phyloP scores from a whole-genome alignment of 2,797 vertebrate species.

The Aldrovandia affinis region DNA sequence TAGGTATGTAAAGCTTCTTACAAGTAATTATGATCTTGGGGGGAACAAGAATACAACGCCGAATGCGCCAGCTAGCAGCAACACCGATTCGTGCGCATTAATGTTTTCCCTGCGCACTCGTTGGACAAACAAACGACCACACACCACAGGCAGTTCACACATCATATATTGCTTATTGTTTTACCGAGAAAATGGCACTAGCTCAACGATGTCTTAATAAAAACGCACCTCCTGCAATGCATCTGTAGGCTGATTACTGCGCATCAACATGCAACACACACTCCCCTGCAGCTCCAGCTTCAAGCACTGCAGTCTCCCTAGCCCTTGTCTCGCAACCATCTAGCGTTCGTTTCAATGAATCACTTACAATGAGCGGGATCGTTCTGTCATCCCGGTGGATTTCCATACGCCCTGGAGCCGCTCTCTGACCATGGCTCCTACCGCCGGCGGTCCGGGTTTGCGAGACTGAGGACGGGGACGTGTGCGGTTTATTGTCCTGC shows the following conservation, averaged over 20 bases:
- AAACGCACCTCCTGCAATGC: slow-evolving; percentile 31
- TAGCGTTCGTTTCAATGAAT: slow-evolving; percentile 4
- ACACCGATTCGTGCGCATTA: neutral
- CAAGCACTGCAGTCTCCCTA: slow-evolving; percentile 42
- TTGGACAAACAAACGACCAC: neutral
- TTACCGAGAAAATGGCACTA: neutral
- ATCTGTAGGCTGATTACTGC: slow-evolving; percentile 26
- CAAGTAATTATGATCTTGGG: slow-evolving; percentile 40
- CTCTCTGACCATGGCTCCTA: slow-evolving; percentile 71
- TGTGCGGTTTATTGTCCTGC: slow-evolving; percentile 93
- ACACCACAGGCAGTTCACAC: neutral
- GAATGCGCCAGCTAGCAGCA: neutral
- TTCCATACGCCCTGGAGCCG: slow-evolving; percentile 76
- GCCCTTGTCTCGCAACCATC: neutral
- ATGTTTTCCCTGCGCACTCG: neutral
- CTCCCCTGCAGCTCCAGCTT: slow-evolving; percentile 61
- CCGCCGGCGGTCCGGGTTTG: slow-evolving; percentile 60
- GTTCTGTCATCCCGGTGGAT: slow-evolving; percentile 87
- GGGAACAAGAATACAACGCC: neutral
- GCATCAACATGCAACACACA: slow-evolving; percentile 73
- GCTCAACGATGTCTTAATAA: slow-evolving; percentile 16
- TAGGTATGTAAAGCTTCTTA: slow-evolving; percentile 71
- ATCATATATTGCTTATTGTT: neutral
- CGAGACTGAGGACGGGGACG: slow-evolving; percentile 73
- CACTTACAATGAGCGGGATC: slow-evolving; percentile 88